Percentiles rank a stretch among this genome's conserved stretches.
phyloP scores from a whole-genome alignment of 2,797 vertebrate species.

The Acropternis orthonyx region DNA sequence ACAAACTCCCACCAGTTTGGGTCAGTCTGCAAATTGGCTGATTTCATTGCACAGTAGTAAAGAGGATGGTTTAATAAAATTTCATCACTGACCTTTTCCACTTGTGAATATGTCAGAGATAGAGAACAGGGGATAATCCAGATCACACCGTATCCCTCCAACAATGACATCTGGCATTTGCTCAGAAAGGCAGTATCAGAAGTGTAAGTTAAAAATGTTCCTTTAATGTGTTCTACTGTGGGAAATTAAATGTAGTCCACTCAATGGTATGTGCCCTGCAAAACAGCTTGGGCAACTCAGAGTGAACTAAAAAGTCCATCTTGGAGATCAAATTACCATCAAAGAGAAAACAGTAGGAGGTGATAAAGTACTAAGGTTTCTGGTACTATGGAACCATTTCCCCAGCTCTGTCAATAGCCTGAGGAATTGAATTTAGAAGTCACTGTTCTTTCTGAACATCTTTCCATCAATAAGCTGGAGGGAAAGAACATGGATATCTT shows the following conservation, averaged over 20 bases:
- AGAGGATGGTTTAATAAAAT: not conserved
- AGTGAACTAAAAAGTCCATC: not conserved
- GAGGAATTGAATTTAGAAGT: not conserved
- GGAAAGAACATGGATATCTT: not conserved
- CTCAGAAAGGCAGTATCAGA: not conserved
- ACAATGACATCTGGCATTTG: not conserved
- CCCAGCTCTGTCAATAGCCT: not conserved
- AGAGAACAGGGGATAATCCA: not conserved
- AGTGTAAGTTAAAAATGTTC: not conserved
- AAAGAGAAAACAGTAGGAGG: not conserved
- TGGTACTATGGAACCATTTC: not conserved
- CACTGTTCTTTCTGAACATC: not conserved
- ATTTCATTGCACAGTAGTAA: not conserved
- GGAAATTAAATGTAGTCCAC: not conserved
- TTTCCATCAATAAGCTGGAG: not conserved
- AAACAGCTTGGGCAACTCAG: not conserved
- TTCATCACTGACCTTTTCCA: not conserved
- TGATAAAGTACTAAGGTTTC: not conserved
- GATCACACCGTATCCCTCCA: rapidly evolving
- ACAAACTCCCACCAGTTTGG: not conserved
- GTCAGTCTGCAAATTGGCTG: not conserved
- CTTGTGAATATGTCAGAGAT: not conserved
- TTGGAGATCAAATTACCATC: not conserved
- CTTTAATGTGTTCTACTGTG: not conserved
- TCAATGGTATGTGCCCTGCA: not conserved